Evolutionary conservation across 2,888 invertebrate species (phyloP), one percentile per base, ranked within the genome.

Genomic region (Formica aserva): DNA sequence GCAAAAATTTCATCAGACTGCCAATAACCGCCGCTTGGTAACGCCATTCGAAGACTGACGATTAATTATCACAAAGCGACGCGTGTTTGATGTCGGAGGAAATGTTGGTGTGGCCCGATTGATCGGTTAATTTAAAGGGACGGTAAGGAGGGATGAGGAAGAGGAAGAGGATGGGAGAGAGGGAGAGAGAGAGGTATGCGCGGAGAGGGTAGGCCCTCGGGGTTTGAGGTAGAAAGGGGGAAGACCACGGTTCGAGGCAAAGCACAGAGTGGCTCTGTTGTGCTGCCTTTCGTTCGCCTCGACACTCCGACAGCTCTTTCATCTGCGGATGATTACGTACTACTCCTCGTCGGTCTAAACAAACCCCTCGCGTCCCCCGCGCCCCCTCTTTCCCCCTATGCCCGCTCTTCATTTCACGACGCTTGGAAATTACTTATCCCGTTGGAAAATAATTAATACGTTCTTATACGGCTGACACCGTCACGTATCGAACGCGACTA

Each of bases 291-390:
- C 89, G 92, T 91, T 92, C 91, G 91, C 91, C 91, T 92, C 92
- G 93, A 92, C 94, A 92, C 92, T 92, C 92, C 92, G 94, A 94
- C 94, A 94, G 94, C 94, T 94, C 94, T 94, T 94, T 94, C 94
- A 94, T 94, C 94, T 94, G 91, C 90, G 91, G 93, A 94, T 94
- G 94, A 94, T 94, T 94, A 94, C 93, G 91, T 92, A 93, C 92
- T 93, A 87, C 88, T 88, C 86, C 85, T 86, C 74, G 86, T 81
- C 88, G 80, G 83, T 88, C 89, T 90, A 89, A 89, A 89, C 90
- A 86, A 86, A 72, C 88, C 84, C 75, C 75, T 38, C 26, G 57
- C 74, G 38, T 38, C 9, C 38, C 38, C 38, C 38, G 0, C 9
- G 15, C 41, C 41, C 41, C 15, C 11, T 11, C 11, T 13, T 3